These are phyloP conservation scores for Cygnus olor DNA, from an alignment of 2,797 vertebrate species.

Conservation along the genomic window DNA sequence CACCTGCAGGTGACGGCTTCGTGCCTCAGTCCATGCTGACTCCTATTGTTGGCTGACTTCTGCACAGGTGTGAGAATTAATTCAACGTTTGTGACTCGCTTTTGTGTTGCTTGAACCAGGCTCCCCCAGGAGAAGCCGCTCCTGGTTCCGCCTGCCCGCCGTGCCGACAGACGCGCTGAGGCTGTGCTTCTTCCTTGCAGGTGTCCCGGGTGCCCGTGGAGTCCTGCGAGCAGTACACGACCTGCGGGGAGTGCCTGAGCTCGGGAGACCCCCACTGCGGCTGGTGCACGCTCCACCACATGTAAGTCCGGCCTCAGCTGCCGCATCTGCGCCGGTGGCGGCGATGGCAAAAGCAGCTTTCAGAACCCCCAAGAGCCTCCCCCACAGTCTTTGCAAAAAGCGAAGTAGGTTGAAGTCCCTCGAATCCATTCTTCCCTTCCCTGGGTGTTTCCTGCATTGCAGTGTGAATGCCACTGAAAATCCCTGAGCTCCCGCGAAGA, in stretches of 20 bases:
- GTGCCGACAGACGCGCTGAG: background rate
- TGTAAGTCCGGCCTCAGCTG: constrained; percentile 82
- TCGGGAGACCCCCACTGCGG: constrained; percentile 98
- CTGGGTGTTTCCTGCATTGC: background rate
- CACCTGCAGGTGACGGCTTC: background rate
- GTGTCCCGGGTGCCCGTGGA: constrained; percentile 93
- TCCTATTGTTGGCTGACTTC: background rate
- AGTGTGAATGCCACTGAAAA: accelerated
- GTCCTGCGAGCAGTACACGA: constrained; percentile 94
- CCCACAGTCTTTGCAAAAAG: accelerated
- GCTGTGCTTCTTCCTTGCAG: constrained; percentile 72
- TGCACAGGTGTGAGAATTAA: background rate
- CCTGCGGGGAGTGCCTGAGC: constrained; percentile 95
- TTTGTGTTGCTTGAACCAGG: background rate
- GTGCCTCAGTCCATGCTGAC: background rate
- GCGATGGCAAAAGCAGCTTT: background rate
- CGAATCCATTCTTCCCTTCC: background rate
- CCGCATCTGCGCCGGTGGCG: background rate
- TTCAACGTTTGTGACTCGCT: background rate
- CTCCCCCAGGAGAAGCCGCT: background rate
- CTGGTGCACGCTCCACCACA: constrained; percentile 97
- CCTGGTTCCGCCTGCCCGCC: accelerated
- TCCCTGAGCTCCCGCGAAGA: background rate
- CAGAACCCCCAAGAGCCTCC: background rate
- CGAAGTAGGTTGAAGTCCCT: background rate